Evolutionary conservation across 2,888 invertebrate species (phyloP).

Genomic region (Macrophya alboannulata): DNA sequence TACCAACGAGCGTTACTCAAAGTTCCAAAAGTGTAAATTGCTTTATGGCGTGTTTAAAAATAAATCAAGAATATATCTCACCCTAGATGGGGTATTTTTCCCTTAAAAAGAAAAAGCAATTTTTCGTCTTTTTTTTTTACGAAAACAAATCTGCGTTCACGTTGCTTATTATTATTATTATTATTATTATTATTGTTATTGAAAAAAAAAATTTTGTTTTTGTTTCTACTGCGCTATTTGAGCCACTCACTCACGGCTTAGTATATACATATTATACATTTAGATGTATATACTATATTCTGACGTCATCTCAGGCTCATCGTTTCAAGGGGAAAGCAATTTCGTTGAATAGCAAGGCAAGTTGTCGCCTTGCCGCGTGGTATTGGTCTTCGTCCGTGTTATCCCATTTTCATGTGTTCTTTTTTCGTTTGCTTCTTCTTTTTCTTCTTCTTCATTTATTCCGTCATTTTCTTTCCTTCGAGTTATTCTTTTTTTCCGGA

Average conservation of each 20-base stretch:
- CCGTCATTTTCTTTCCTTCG: background rate
- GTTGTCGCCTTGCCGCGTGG: constrained; percentile 22
- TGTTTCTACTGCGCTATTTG: constrained; percentile 1
- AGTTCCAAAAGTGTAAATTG: constrained; percentile 30
- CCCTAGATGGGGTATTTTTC: background rate
- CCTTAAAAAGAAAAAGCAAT: constrained; percentile 7
- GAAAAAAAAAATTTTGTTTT: no score
- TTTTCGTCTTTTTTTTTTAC: background rate
- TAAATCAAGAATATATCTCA: constrained; percentile 35
- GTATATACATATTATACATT: background rate
- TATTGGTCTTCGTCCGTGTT: constrained; percentile 15
- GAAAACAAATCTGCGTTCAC: background rate
- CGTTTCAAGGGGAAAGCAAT: constrained; percentile 33
- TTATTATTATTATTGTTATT: background rate
- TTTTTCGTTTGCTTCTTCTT: background rate
- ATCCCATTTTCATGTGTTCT: background rate
- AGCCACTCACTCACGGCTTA: background rate
- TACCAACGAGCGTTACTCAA: constrained; percentile 28
- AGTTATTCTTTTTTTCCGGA: background rate
- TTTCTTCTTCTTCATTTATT: background rate
- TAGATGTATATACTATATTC: background rate
- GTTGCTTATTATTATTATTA: background rate
- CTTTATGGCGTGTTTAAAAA: constrained; percentile 26
- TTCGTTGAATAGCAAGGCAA: constrained; percentile 29
- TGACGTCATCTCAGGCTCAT: constrained; percentile 38